Evolutionary conservation across 2,888 invertebrate genomes (phyloP).

Genomic region (Parascotia fuliginaria): DNA sequence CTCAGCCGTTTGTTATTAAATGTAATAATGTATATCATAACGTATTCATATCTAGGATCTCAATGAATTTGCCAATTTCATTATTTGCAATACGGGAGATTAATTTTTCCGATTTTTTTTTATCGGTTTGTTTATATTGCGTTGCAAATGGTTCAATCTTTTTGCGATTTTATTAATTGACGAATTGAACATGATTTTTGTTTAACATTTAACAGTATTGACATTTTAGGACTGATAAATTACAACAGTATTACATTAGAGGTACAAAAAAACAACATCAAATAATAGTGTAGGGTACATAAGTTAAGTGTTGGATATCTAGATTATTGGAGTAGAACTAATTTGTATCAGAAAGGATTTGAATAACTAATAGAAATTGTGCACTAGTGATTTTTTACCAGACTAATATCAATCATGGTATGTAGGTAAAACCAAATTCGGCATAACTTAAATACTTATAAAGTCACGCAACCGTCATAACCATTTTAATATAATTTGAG

Average conservation of each 20-base stretch:
- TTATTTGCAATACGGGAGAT: constrained; percentile 51
- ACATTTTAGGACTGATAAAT: too few species aligned
- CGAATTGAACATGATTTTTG: neutral
- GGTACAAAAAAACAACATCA: too few species aligned
- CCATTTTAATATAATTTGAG: constrained; percentile 33
- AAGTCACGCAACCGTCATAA: constrained; percentile 51
- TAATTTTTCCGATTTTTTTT: constrained; percentile 35
- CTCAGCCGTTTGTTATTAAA: constrained; percentile 81
- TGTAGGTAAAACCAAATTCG: constrained; percentile 4
- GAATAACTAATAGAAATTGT: too few species aligned
- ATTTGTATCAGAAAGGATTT: too few species aligned
- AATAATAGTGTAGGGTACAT: too few species aligned
- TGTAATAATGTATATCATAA: constrained; percentile 83
- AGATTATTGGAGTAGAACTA: too few species aligned
- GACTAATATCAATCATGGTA: too few species aligned
- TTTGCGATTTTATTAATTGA: neutral
- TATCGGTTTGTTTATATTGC: constrained; percentile 12
- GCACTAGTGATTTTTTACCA: too few species aligned
- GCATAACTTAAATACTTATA: constrained; percentile 33
- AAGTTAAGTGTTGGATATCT: too few species aligned
- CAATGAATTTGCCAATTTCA: constrained; percentile 77
- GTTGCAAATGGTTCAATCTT: neutral
- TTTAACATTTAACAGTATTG: too few species aligned
- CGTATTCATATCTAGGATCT: constrained; percentile 82
- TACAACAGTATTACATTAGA: too few species aligned